Evolutionary conservation across 2,113 vertebrate species (phyloP).

Genomic region (Gambusia holbrooki): DNA sequence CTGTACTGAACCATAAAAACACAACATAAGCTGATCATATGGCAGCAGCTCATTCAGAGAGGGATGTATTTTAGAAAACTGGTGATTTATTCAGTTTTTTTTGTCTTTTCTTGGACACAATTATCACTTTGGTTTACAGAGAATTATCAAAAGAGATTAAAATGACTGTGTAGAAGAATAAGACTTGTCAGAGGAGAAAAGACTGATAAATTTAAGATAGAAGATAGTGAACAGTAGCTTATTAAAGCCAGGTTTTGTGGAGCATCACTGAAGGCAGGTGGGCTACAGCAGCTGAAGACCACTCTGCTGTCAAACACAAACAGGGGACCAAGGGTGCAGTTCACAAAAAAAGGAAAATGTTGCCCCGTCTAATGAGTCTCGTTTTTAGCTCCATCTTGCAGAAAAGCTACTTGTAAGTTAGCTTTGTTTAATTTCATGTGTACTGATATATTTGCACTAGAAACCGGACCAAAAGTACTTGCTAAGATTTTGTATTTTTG

Average conservation of each 20-base stretch:
- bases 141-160: not conserved
- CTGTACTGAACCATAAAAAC: too few species aligned
- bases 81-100: not conserved
- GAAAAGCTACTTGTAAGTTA: too few species aligned
- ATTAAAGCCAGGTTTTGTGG: not conserved
- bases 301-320: not conserved
- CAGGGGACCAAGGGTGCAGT: too few species aligned
- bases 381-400: not conserved
- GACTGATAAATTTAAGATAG: not conserved
- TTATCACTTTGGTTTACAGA: not conserved
- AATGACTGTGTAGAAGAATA: not conserved
- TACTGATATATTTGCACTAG: too few species aligned
- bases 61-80: not conserved
- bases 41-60: not conserved
- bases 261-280: not conserved
- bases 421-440: too few species aligned
- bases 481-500: constrained; percentile 4
- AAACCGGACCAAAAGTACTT: too few species aligned
- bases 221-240: not conserved
- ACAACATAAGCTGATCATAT: not conserved
- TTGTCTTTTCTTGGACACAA: not conserved
- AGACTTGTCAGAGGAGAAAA: not conserved
- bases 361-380: too few species aligned
- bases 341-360: not conserved
- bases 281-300: not conserved